Percentiles rank a stretch among this genome's conserved stretches.
These are phyloP conservation scores for Anneissia japonica DNA, from an alignment of 35 echinoderm and acorn worm species.

Conservation along the genomic window DNA sequence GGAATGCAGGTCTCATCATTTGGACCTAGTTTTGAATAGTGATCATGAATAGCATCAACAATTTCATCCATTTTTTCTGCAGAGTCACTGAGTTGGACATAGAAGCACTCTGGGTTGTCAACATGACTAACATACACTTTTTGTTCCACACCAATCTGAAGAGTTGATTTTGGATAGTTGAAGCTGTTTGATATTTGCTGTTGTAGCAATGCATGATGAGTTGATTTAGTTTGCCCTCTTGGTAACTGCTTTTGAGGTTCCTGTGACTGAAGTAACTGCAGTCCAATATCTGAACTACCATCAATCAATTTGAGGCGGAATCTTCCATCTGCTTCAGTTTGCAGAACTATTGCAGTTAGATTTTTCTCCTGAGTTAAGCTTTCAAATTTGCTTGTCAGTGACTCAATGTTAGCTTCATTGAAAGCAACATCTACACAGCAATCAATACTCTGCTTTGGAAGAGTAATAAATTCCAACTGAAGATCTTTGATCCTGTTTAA, in stretches of 20 bases:
- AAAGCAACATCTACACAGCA: not conserved
- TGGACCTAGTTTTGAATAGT: not conserved
- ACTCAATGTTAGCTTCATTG: not conserved
- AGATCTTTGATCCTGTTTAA: not conserved
- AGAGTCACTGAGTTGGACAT: not conserved
- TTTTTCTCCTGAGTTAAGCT: not conserved
- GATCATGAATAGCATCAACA: not conserved
- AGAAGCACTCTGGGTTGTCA: not conserved
- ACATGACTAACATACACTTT: slow-evolving; percentile 7
- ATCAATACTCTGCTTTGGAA: slow-evolving; percentile 6
- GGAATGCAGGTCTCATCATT: not conserved
- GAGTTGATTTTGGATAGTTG: not conserved
- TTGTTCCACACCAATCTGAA: not conserved
- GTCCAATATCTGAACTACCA: not conserved
- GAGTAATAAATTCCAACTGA: not conserved
- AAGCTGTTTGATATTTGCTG: not conserved
- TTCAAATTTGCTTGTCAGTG: not conserved
- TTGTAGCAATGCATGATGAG: not conserved
- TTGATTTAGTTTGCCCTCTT: not conserved
- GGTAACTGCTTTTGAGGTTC: not conserved
- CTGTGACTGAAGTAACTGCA: not conserved
- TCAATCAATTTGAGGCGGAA: not conserved
- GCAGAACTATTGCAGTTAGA: not conserved
- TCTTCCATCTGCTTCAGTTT: not conserved
- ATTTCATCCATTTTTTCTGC: not conserved